These are phyloP conservation scores for Mallotus villosus DNA, from an alignment of 2,797 vertebrate genomes.

Conservation along the genomic window DNA sequence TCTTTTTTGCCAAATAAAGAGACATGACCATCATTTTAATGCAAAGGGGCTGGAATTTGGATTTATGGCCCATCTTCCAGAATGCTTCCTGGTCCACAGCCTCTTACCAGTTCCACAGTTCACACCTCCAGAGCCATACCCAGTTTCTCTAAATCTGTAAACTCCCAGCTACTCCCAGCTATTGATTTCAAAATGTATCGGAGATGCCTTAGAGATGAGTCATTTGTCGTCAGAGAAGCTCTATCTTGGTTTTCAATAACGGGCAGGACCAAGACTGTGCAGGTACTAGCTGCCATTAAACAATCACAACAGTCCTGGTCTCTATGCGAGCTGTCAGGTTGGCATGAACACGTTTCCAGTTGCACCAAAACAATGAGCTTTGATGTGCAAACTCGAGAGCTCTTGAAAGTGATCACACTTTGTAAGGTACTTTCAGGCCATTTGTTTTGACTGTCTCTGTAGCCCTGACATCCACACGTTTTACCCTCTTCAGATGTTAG, in stretches of 20 bases:
- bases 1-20: no score
- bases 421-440: background rate
- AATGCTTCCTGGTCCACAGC: constrained; percentile 18
- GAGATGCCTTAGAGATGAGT: constrained; percentile 26
- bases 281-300: background rate
- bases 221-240: constrained; percentile 17
- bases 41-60: background rate
- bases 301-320: constrained; percentile 30
- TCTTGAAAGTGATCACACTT: background rate
- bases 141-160: constrained; percentile 42
- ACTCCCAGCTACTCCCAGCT: constrained; percentile 39
- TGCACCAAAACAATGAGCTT: background rate
- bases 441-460: constrained; percentile 1
- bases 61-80: constrained; percentile 5
- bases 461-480: constrained; percentile 5
- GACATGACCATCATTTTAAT: background rate
- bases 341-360: background rate
- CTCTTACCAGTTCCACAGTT: constrained; percentile 38
- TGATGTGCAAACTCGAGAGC: constrained; percentile 8
- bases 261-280: constrained; percentile 14
- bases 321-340: background rate
- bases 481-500: background rate
- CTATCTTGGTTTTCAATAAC: constrained; percentile 5
- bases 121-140: constrained; percentile 37
- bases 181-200: constrained; percentile 16